Base-by-base conservation (phyloP, 2,113 vertebrate species). In the Butorides virescens region DNA sequence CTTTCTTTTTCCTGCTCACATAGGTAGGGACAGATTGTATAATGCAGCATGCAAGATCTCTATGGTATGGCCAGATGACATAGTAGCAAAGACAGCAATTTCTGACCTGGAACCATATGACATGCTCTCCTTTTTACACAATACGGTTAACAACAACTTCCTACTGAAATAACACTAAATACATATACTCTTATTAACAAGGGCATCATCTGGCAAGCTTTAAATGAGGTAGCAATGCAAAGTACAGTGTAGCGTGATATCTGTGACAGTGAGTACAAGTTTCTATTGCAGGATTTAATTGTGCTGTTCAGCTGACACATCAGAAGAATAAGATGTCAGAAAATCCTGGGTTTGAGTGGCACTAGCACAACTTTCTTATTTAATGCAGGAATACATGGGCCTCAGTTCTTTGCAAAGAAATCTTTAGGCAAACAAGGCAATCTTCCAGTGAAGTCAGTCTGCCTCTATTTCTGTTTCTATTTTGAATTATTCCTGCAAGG, bases 381-480 rank as follows among this genome's bases (percentile, higher is more conserved):
- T 15, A 39, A 89, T 32, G 27, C 37, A 37, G 15, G 34, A 46
- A 81, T 27, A 56, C 52, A 65, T 0, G 2, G n/a, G 13, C 32
- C 32, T 61, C 5, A 2, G 37, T 34, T 75, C 85, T 71, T 61
- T 61, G 58, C 47, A 61, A 66, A 50, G 32, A 95, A 90, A 83
- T 95, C 58, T 88, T 76, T 39, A 80, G 39, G 75, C 52, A 59
- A 68, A 58, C 6, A 73, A 83, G n/a, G 63, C 2, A 13, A 39
- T 90, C 86, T 71, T 65, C 63, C 80, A 56, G 52, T 56, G 77
- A 92, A 76, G 39, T 34, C 63, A 61, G 63, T 70, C 80, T 62
- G 50, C 42, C 65, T 73, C 88, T 93, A 82, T 80, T 93, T 91
- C 37, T 96, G 83, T 89, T 96, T 86, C 63, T 90, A 58, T 80